phyloP scores from a whole-genome alignment of 2,888 invertebrate genomes.

The Heliconius charithonia region DNA sequence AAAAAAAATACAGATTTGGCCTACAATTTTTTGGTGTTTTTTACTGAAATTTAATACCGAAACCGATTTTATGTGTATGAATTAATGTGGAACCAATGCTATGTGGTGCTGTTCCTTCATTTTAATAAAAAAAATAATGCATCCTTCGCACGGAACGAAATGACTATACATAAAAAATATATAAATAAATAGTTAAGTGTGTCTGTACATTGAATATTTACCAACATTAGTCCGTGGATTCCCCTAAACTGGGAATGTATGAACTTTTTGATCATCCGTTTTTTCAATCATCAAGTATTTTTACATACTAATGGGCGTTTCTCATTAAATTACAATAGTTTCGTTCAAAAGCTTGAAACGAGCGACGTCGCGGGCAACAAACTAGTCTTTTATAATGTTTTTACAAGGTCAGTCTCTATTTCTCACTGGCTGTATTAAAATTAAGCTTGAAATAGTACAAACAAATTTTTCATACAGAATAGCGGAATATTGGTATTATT shows the following conservation, averaged over 20 bases:
- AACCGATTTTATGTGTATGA: neutral
- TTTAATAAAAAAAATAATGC: neutral
- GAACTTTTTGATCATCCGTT: constrained; percentile 12
- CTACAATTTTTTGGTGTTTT: constrained; percentile 12
- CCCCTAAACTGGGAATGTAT: neutral
- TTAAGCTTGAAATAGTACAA: constrained; percentile 37
- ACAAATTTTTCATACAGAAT: constrained; percentile 24
- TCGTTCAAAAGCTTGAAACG: neutral
- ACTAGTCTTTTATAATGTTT: constrained; percentile 33
- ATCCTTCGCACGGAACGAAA: constrained; percentile 15
- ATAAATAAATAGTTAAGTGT: constrained; percentile 8
- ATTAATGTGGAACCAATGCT: constrained; percentile 29
- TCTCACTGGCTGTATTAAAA: constrained; percentile 18
- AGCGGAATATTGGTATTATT: constrained; percentile 23
- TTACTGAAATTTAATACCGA: constrained; percentile 2
- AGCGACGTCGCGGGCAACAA: constrained; percentile 15
- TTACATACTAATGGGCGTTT: constrained; percentile 3
- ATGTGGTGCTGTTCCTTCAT: constrained; percentile 25
- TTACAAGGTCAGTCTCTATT: constrained; percentile 29
- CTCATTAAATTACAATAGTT: constrained; percentile 4
- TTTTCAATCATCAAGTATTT: constrained; percentile 1
- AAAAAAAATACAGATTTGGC: constrained; percentile 3
- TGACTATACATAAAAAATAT: neutral
- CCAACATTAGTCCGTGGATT: neutral
- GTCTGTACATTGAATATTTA: constrained; percentile 10